Evolutionary conservation across 2,797 vertebrate species (phyloP).

Genomic region (Sebastes variabilis): DNA sequence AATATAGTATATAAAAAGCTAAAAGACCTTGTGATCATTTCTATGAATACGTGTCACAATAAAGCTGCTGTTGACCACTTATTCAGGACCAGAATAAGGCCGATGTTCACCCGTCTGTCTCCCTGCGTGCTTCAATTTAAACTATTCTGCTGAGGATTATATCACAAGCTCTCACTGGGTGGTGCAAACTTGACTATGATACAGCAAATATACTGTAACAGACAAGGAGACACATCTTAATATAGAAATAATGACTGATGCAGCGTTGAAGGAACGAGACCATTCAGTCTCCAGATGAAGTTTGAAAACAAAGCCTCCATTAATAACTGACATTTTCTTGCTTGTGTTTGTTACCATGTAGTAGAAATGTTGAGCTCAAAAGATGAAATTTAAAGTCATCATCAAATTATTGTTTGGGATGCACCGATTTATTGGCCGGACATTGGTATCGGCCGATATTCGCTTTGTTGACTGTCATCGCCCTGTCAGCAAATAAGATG

Average conservation of each 20-base stretch:
- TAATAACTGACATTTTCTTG: not conserved
- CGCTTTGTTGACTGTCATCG: no score
- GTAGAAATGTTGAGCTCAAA: not conserved
- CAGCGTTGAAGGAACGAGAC: not conserved
- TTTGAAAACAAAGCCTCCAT: not conserved
- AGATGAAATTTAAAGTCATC: not conserved
- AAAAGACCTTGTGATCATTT: not conserved
- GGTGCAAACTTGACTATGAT: not conserved
- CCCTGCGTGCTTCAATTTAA: not conserved
- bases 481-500: no score
- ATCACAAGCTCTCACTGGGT: not conserved
- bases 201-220: not conserved
- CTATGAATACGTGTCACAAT: not conserved
- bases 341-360: not conserved
- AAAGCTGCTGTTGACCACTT: not conserved
- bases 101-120: not conserved
- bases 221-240: not conserved
- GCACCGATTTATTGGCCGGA: no score
- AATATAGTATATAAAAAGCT: not conserved
- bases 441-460: no score
- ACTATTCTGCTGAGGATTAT: not conserved
- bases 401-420: not conserved
- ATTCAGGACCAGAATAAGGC: not conserved
- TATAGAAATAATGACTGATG: not conserved
- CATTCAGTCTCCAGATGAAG: not conserved